Evolutionary conservation across 2,113 vertebrate genomes (phyloP), one percentile per base, ranked within the genome.

Genomic region (Myrmecophaga tridactyla): DNA sequence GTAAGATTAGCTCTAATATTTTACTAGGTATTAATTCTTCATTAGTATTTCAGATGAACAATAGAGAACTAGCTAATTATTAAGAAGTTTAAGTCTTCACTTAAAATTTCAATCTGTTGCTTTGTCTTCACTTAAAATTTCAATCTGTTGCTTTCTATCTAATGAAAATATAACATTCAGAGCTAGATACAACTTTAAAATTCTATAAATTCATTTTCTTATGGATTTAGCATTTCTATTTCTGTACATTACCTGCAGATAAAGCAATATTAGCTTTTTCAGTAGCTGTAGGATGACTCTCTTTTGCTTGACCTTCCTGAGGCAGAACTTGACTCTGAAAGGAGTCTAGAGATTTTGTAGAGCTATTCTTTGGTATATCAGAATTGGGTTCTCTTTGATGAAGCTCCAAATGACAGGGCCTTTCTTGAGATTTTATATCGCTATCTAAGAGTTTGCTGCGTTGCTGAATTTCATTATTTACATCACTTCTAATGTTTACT

Each of bases 201-300:
- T 96, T 97, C 96, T 97, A 97, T 72, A 97, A 96, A 97, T 81
- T 97, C 97, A 95, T 84, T 88, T 97, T 97, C n/a, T 92, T 97
- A 98, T 86, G 76, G 87, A 98, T 85, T 96, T 98, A 98, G 97
- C 34, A 95, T 97, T 98, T 98, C 98, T 99, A 98, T 98, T 98
- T 99, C 99, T 99, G 99, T 99, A 99, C 99, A 97, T 99, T 99
- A 99, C 99, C 99, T 99, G 99, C 98, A 98, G 99, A 98, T 98
- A 99, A 99, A 98, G 99, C 98, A 98, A 98, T 98, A 97, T 98
- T 98, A 98, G 97, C 97, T 98, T 98, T 98, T 97, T 98, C 98
- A 97, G 98, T 97, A 96, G 98, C 34, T 97, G 98, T 76, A 96
- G 98, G 97, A 96, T 98, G 98, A 98, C 96, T 98, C 94, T 98